Evolutionary conservation across 2,113 vertebrate genomes (phyloP).

Genomic region (Axis porcinus): DNA sequence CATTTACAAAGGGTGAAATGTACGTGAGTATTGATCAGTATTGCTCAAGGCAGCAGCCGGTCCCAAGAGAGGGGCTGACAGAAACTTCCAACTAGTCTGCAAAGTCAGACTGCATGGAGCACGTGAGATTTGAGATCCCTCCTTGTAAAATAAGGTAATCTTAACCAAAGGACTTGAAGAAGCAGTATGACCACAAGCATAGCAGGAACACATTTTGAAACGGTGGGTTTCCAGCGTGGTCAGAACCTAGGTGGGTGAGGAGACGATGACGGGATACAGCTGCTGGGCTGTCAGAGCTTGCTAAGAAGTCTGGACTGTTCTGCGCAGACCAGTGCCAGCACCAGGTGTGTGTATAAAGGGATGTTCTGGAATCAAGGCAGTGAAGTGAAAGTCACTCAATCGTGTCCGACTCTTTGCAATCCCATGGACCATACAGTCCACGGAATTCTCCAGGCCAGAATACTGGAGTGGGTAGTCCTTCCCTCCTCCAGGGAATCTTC

Average conservation of each 20-base stretch:
- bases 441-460: background rate
- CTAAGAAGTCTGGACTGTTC: background rate
- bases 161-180: background rate
- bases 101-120: background rate
- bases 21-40: background rate
- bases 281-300: background rate
- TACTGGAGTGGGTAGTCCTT: background rate
- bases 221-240: background rate
- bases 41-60: background rate
- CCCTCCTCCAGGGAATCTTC: background rate
- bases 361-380: background rate
- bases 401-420: fast-evolving
- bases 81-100: background rate
- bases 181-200: background rate
- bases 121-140: background rate
- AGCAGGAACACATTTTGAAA: background rate
- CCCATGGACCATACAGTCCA: background rate
- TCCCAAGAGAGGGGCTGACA: background rate
- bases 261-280: fast-evolving
- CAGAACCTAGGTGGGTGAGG: background rate
- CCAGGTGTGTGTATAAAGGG: background rate
- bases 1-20: background rate
- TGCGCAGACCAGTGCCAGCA: background rate
- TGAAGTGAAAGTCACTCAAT: background rate
- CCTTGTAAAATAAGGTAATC: background rate